phyloP scores from a whole-genome alignment of 2,888 invertebrate species.

The Salpingus planirostris region DNA sequence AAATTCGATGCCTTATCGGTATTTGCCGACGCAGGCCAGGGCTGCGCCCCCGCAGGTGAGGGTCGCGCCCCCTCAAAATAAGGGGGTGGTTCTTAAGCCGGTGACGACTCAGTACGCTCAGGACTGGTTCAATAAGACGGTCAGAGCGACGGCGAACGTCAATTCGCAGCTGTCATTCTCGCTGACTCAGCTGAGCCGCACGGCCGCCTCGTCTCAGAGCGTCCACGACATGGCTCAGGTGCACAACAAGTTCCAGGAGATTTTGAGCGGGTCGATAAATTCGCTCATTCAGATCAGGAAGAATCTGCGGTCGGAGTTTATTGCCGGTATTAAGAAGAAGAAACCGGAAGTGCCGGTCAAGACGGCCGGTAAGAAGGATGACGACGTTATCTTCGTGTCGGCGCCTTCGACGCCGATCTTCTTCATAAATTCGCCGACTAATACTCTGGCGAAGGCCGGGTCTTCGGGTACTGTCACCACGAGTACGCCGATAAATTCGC shows the following conservation, averaged over 20 bases:
- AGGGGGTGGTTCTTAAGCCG: no score
- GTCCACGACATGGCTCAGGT: conserved; percentile 46
- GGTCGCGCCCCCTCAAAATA: no score
- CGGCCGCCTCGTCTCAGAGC: conserved; percentile 43
- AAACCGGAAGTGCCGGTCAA: conserved; percentile 41
- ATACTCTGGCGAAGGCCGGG: not conserved
- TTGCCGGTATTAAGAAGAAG: conserved; percentile 43
- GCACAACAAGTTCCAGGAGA: conserved; percentile 48
- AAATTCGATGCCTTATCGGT: no score
- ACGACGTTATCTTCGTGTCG: conserved; percentile 45
- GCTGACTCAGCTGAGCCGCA: conserved; percentile 46
- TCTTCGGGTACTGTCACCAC: no score
- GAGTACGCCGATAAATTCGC: not conserved
- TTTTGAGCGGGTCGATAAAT: conserved; percentile 46
- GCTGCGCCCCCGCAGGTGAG: no score
- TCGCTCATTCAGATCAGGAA: conserved; percentile 49
- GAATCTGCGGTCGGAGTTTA: conserved; percentile 46
- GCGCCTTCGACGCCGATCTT: conserved; percentile 12
- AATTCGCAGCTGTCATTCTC: conserved; percentile 49
- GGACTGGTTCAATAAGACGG: conserved; percentile 53
- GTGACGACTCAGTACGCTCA: no score
- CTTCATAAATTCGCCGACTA: no score
- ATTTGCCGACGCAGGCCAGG: no score
- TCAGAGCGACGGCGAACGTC: conserved; percentile 48
- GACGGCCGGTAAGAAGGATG: conserved; percentile 32